Evolutionary conservation across 2,113 vertebrate species (phyloP).

Genomic region (Stigmatopora argus): DNA sequence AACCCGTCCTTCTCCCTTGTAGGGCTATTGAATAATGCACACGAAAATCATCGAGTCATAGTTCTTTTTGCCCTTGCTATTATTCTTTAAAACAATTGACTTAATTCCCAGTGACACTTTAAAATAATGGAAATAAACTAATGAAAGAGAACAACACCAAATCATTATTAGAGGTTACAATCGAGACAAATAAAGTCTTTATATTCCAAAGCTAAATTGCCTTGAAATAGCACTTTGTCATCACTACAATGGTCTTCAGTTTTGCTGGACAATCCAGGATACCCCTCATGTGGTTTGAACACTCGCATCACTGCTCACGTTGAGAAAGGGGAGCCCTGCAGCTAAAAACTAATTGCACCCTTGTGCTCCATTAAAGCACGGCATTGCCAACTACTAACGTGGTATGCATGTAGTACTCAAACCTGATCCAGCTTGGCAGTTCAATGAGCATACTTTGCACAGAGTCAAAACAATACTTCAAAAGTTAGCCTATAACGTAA

Average conservation of each 20-base stretch:
- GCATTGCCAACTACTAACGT: background rate
- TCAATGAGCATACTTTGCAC: background rate
- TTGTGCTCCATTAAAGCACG: background rate
- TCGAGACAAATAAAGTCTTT: too few relatives aligned
- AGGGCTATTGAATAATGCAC: too few relatives aligned
- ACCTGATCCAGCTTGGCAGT: background rate
- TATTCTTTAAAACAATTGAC: too few relatives aligned
- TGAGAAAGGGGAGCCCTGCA: background rate
- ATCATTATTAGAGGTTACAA: too few relatives aligned
- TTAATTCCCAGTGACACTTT: too few relatives aligned
- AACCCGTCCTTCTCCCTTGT: too few relatives aligned
- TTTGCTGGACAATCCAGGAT: background rate
- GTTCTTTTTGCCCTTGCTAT: too few relatives aligned
- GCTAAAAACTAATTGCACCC: constrained; percentile 11
- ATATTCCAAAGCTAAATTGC: too few relatives aligned
- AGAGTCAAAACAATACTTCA: background rate
- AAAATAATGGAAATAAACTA: too few relatives aligned
- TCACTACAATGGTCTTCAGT: background rate
- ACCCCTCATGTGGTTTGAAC: background rate
- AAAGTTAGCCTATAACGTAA: background rate
- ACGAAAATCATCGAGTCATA: too few relatives aligned
- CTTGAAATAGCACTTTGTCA: background rate
- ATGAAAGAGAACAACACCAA: too few relatives aligned
- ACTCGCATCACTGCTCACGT: background rate
- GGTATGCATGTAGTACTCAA: background rate